Conservation (phyloP, 2,113 vertebrate species). For the Actenoides hombroni region DNA sequence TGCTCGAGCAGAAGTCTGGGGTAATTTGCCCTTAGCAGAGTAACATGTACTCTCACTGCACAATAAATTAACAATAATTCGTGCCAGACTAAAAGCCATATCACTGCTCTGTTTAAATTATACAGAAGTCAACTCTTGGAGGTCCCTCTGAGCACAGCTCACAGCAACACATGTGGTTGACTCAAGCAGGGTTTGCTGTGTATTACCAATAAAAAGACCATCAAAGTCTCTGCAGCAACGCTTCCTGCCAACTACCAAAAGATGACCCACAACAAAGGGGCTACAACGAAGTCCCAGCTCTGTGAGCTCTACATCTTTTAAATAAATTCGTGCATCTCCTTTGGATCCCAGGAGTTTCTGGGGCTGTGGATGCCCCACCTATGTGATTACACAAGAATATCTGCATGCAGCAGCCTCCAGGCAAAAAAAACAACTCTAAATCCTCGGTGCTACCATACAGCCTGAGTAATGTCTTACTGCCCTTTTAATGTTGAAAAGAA, state of each 20-base stretch:
- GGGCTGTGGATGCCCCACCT: background rate
- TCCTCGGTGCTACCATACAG: background rate
- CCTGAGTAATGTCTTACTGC: background rate
- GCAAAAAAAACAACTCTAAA: background rate
- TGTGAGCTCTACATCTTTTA: background rate
- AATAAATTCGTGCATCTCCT: background rate
- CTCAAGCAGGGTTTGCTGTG: background rate
- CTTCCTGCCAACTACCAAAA: background rate
- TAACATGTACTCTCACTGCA: background rate
- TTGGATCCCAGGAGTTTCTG: background rate
- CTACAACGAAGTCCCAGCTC: background rate
- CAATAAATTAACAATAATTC: conserved; percentile 5
- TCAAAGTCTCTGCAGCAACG: background rate
- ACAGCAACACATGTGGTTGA: background rate
- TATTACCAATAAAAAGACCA: background rate
- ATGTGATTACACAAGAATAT: background rate
- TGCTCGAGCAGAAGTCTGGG: conserved; percentile 2
- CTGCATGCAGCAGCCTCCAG: background rate
- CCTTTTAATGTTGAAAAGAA: conserved; percentile 11
- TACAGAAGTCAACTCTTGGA: conserved; percentile 16
- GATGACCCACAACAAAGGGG: background rate
- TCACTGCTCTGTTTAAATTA: conserved; percentile 12
- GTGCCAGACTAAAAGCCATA: conserved; percentile 10
- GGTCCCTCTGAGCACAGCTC: conserved; percentile 40
- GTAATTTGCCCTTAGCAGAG: background rate